A percentile compares a stretch with the other conserved stretches of the same genome.
Evolutionary conservation across 2,888 invertebrate species (phyloP).

Genomic region (Rotaria magnacalcarata): DNA sequence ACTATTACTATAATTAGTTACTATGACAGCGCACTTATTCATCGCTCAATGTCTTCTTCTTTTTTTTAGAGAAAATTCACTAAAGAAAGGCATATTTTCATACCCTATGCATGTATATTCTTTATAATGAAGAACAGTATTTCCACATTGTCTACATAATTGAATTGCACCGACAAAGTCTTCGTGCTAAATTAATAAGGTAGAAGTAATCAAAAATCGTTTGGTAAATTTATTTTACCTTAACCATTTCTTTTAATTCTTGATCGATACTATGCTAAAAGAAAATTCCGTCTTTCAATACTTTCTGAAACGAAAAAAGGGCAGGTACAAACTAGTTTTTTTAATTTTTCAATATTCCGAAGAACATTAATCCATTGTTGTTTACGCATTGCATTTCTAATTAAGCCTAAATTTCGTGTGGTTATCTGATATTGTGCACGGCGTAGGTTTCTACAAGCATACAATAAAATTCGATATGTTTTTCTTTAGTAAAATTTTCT

Average conservation of each 20-base stretch:
- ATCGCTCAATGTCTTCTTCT: no score
- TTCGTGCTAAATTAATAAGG: neutral
- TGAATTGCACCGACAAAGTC: constrained; percentile 10
- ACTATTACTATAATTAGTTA: no score
- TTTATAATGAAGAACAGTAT: neutral
- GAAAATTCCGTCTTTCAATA: no score
- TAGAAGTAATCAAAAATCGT: neutral
- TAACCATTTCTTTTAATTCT: constrained; percentile 32
- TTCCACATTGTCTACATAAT: neutral
- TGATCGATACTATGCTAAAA: neutral
- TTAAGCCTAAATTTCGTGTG: neutral
- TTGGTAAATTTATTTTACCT: neutral
- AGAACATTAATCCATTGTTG: constrained; percentile 13
- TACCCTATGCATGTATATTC: constrained; percentile 10
- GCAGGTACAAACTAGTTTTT: constrained; percentile 3
- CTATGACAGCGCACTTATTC: no score
- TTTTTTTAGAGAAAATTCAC: no score
- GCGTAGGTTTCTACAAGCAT: neutral
- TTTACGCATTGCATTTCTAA: constrained; percentile 23
- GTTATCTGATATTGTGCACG: constrained; percentile 20
- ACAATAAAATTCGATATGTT: neutral
- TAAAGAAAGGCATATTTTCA: no score
- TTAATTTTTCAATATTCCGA: constrained; percentile 19
- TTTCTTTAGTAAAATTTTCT: neutral
- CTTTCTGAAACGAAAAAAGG: neutral